Evolutionary conservation across 2,888 invertebrate species (phyloP), one percentile per base, ranked within the genome.

Genomic region (Abscondita cerata): DNA sequence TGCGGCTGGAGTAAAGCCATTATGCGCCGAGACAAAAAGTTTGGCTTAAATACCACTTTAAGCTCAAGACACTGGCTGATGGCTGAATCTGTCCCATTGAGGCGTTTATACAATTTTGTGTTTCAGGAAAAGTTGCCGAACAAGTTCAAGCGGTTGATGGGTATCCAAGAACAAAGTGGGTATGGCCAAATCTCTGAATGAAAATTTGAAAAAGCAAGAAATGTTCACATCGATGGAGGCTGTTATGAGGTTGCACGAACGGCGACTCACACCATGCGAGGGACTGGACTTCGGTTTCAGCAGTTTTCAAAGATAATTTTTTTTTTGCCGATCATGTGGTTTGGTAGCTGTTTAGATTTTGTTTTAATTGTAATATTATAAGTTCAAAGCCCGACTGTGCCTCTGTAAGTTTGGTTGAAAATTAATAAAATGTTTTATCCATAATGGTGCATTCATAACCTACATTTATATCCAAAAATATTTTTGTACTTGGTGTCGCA

Each of bases 101-200:
- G n/a, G n/a, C n/a, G n/a, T n/a, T n/a, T n/a, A n/a, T n/a, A n/a
- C n/a, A n/a, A 52, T 54, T 55, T 59, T 18, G 25, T 34, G 16
- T 53, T 36, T 15, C 11, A 52, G 18, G 34, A 15, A 11, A 34
- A 12, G 13, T 12, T 31, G 25, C 25, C n/a, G 0, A 93, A 92
- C 59, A 98, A 98, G 83, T 98, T 98, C 81, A 93, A 96, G 83
- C 86, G 98, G 66, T 85, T 98, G 47, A 98, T 98, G 98, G 98
- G 98, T 50, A 96, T 98, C 66, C 93, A 91, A 79, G 86, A 86
- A 18, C 82, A 82, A 38, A 80, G 83, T 79, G 0, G 83, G 83
- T 12, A 67, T 80, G 6, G 6, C 76, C 80, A 73, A 77, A 33
- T 80, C 82, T 12, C 68, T 81, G 0, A 84, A 80, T 19, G 88